Conservation (phyloP, 2,113 vertebrate species). For the Dasyprocta punctata region DNA sequence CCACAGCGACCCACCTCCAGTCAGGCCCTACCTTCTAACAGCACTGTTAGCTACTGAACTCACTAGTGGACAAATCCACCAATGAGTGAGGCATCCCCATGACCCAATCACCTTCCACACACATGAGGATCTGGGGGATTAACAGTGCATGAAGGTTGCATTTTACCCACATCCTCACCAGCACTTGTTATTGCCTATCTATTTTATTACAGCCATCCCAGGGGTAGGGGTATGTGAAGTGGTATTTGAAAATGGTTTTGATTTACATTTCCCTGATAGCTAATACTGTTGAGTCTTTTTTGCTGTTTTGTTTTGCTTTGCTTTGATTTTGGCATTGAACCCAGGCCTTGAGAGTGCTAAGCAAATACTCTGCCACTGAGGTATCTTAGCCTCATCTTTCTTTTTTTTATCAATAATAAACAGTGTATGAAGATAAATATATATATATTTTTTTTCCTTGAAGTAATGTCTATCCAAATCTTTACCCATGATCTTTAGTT, state of each 20-base stretch:
- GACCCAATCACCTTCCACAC: neutral
- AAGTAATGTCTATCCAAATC: neutral
- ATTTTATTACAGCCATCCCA: neutral
- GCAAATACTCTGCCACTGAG: neutral
- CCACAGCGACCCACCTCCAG: neutral
- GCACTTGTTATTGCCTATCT: neutral
- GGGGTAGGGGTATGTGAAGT: neutral
- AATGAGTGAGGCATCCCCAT: neutral
- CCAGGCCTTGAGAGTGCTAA: neutral
- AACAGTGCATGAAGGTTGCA: neutral
- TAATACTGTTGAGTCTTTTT: neutral
- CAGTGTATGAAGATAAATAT: neutral
- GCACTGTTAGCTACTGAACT: neutral
- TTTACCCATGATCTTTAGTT: neutral
- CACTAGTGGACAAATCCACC: neutral
- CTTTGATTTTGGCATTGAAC: neutral
- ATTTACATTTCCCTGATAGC: neutral
- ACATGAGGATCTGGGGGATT: neutral
- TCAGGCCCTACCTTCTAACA: neutral
- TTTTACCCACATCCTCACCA: neutral
- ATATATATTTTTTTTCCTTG: neutral
- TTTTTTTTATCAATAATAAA: neutral
- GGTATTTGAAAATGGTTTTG: neutral
- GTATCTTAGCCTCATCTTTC: neutral
- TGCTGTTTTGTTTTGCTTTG: neutral